Conservation (phyloP, 2,888 invertebrate species). For the Ormia ochracea region DNA sequence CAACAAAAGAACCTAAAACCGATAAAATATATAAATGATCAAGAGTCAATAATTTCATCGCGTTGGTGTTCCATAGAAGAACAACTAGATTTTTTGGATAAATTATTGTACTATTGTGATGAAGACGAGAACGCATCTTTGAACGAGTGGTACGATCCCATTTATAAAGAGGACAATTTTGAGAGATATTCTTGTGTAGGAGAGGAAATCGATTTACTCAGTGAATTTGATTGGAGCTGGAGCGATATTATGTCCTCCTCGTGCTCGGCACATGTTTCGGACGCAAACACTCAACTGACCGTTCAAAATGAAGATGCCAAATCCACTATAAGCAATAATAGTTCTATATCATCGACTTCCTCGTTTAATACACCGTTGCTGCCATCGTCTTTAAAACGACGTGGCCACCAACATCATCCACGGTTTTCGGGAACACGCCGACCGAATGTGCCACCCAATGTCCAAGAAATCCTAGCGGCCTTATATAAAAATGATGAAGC, state of each 20-base stretch:
- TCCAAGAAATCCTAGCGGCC: slow-evolving; percentile 76
- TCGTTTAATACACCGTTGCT: slow-evolving; percentile 62
- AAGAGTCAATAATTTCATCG: slow-evolving; percentile 72
- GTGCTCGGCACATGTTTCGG: slow-evolving; percentile 28
- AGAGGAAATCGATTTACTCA: slow-evolving; percentile 37
- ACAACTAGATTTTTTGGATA: slow-evolving; percentile 73
- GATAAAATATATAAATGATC: slow-evolving; percentile 45
- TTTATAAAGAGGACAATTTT: slow-evolving; percentile 22
- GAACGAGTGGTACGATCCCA: slow-evolving; percentile 52
- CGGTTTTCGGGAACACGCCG: slow-evolving; percentile 81
- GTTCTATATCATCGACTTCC: slow-evolving; percentile 64
- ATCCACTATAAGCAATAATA: slow-evolving; percentile 70
- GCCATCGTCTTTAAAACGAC: slow-evolving; percentile 77
- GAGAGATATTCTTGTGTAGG: slow-evolving; percentile 24
- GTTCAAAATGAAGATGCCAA: slow-evolving; percentile 67
- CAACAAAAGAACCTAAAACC: slow-evolving; percentile 41
- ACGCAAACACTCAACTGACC: slow-evolving; percentile 44
- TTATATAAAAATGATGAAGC: slow-evolving; percentile 72
- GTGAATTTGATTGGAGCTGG: slow-evolving; percentile 60
- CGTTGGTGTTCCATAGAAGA: slow-evolving; percentile 75
- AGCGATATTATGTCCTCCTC: slow-evolving; percentile 59
- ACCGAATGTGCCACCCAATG: slow-evolving; percentile 78
- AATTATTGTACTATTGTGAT: slow-evolving; percentile 74
- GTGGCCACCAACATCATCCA: slow-evolving; percentile 87
- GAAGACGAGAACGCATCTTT: slow-evolving; percentile 67